Base-by-base conservation (phyloP, 2,113 vertebrate species). In the Boleophthalmus pectinirostris region DNA sequence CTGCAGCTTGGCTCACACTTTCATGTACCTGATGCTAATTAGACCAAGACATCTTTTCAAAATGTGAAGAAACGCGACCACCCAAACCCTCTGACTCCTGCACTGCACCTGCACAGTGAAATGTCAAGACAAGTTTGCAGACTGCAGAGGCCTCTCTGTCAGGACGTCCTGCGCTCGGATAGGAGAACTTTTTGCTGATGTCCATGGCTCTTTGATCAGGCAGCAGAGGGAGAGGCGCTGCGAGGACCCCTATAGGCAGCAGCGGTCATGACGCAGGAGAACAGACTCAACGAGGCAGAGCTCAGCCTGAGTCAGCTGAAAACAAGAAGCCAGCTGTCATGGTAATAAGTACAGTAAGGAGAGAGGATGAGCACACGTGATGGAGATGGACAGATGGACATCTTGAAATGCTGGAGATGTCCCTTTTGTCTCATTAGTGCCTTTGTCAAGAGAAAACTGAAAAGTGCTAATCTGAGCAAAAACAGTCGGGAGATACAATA, bases 241-340 rank as follows among this genome's bases (percentile, higher is more conserved):
- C 21, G 1, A 72, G 69, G 68, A 45, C 73, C 73, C 24, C 69
- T 5, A 15, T 77, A 66, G 68, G 56, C 65, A 21, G 43, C 51
- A n/a, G 83, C 25, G 25, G 58, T 33, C 58, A 29, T 80, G 87
- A 85, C 79, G 74, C 70, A 75, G 81, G 76, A 72, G 54, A 81
- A 75, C 70, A 68, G 85, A 83, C 80, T 77, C 78, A 73, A 20
- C 74, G 81, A 87, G 77, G 81, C 73, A 65, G 77, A 72, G 33
- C 57, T 53, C 56, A 68, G 71, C 67, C 78, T 77, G 85, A 88
- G n/a, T 87, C 89, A 91, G 86, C 87, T 43, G 14, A 75, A 88
- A 86, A 78, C 57, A 46, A 71, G 73, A 66, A 14, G 58, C 72
- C 24, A 70, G 18, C 79, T 81, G 88, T 90, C 85, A 81, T 82